Evolutionary conservation across 2,113 vertebrate species (phyloP), one percentile per base, ranked within the genome.

Genomic region (Xyrauchen texanus): DNA sequence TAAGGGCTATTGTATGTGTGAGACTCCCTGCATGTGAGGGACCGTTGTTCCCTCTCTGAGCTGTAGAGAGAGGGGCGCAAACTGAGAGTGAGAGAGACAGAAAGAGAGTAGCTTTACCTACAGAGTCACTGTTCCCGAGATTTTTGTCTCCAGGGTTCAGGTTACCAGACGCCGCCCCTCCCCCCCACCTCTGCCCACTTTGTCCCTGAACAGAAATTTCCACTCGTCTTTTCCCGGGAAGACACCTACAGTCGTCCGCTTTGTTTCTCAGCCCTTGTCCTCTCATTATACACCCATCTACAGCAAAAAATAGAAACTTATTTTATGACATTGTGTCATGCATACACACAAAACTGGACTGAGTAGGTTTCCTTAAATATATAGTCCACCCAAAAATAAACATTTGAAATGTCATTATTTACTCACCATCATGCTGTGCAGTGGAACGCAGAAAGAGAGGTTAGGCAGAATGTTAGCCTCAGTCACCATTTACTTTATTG

Each of bases 61-160:
- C 12, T 16, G 10, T 5, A 42, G n/a, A 67, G 42, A 21, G 52
- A 67, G 61, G 68, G 53, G 13, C 45, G 66, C 10, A 4, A 7
- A 60, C 64, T 47, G 34, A 47, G 44, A 84, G 62, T 76, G 84
- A 86, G 70, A 75, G 82, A 82, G 77, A 84, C 46, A 61, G 78
- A 79, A 34, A 76, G 84, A 84, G 75, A 72, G 47, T 4, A 61
- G 49, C 12, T 76, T 64, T 53, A 65, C 61, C 73, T 21, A 63
- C 21, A 63, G 61, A 65, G 51, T n/a, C 45, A 70, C 57, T 73
- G 11, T 13, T 57, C 55, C 21, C 60, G 53, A 63, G 68, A 71
- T 65, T 45, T 8, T 47, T 63, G 77, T 71, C 60, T 79, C 69
- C 21, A 68, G 64, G 45, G 12, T 49, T 80, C 21, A 52, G 70